Conservation (phyloP, 2,113 vertebrate genomes). For the Lophochroa leadbeateri region DNA sequence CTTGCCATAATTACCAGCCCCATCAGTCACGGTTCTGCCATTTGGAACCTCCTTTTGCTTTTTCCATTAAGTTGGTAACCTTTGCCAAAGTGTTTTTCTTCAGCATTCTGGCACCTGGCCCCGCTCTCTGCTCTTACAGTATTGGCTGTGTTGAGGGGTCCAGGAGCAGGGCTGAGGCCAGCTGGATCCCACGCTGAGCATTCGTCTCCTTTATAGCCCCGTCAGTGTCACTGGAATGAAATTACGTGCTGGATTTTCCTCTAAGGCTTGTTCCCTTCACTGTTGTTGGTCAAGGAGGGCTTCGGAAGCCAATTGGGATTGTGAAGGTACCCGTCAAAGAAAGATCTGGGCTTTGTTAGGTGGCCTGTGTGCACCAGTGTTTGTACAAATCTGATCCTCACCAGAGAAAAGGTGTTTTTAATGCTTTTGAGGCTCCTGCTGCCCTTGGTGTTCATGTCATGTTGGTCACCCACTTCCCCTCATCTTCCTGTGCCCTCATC, state of each 20-base stretch:
- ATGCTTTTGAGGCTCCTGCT: not conserved
- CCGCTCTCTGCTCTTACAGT: not conserved
- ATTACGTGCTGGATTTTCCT: conserved; percentile 23
- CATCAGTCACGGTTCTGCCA: conserved; percentile 46
- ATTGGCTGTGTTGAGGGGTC: not conserved
- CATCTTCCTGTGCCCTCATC: fast-evolving
- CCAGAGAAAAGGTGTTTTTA: not conserved
- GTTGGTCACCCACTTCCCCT: not conserved
- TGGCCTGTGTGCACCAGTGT: not conserved
- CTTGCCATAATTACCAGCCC: conserved; percentile 46
- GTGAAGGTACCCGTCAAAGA: not conserved
- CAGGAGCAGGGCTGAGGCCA: conserved; percentile 31
- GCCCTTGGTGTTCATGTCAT: fast-evolving
- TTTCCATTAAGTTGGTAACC: conserved; percentile 67
- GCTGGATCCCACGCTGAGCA: conserved; percentile 7
- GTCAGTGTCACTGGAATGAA: conserved; percentile 9
- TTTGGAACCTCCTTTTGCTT: conserved; percentile 62
- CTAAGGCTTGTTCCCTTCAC: not conserved
- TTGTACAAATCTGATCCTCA: not conserved
- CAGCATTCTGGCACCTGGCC: not conserved
- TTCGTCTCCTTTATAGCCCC: not conserved
- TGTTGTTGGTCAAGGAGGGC: not conserved
- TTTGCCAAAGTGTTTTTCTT: conserved; percentile 66
- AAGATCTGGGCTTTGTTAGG: not conserved
- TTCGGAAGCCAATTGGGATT: not conserved